Evolutionary conservation across 2,797 vertebrate species (phyloP).

Genomic region (Coendou prehensilis): DNA sequence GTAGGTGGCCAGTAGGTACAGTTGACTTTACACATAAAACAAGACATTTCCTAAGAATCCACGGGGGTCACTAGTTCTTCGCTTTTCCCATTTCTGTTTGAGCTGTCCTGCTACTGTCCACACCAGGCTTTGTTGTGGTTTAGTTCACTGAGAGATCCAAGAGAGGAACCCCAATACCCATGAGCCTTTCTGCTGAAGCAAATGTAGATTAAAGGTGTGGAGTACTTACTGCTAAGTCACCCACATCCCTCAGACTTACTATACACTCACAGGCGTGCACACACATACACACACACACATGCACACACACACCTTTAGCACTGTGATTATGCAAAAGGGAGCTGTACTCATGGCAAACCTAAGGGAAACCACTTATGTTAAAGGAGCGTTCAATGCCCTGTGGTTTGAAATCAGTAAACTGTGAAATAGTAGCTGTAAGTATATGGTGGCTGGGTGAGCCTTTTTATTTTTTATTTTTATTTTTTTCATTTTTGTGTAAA

Average conservation of each 20-base stretch:
- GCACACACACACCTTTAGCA: neutral
- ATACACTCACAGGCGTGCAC: neutral
- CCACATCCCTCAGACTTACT: neutral
- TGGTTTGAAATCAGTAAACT: neutral
- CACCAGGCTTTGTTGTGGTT: neutral
- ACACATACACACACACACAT: too few relatives aligned
- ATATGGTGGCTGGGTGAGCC: neutral
- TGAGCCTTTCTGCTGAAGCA: neutral
- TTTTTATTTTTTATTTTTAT: neutral
- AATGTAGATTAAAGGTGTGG: neutral
- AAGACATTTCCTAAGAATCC: neutral
- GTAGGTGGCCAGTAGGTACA: neutral
- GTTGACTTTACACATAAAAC: neutral
- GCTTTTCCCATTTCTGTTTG: neutral
- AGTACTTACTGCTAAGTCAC: neutral
- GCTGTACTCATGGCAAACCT: neutral
- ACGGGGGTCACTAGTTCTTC: neutral
- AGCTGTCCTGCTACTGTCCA: neutral
- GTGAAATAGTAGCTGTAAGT: neutral
- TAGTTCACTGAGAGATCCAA: neutral
- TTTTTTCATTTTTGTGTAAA: neutral
- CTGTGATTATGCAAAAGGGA: neutral
- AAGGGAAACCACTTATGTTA: neutral
- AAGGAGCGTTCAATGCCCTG: neutral
- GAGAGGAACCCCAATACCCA: neutral